A percentile compares a stretch with the other conserved stretches of the same genome.
phyloP scores from a whole-genome alignment of 2,113 vertebrate species.

The Podarcis muralis region DNA sequence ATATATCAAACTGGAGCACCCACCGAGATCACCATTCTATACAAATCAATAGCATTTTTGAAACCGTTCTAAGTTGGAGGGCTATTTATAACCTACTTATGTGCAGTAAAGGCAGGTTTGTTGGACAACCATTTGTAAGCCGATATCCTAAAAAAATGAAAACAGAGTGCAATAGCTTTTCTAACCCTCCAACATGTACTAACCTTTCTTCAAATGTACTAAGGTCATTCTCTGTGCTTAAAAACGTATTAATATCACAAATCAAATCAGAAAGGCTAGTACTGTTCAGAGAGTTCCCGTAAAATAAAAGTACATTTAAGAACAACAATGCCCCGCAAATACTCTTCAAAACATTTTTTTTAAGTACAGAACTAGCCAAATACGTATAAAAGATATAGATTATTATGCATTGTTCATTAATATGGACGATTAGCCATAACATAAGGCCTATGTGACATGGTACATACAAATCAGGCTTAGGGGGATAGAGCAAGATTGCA shows the following conservation, averaged over 20 bases:
- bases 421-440: not conserved
- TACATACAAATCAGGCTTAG: not conserved
- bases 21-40: not conserved
- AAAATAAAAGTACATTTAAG: not conserved
- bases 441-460: not conserved
- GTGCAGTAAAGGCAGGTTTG: not conserved
- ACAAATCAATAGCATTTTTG: not conserved
- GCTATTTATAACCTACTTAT: not conserved
- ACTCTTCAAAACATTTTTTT: not conserved
- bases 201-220: not conserved
- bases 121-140: not conserved
- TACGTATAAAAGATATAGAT: not conserved
- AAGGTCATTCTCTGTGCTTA: not conserved
- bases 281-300: not conserved
- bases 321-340: not conserved
- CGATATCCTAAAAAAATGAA: constrained; percentile 2
- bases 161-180: not conserved
- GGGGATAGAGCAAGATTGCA: not conserved
- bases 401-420: not conserved
- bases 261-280: not conserved
- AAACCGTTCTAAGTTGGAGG: not conserved
- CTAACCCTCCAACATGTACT: not conserved
- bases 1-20: no score
- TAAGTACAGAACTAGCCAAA: no score
- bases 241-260: not conserved